These are phyloP conservation scores for Hyposmocoma kahamanoa DNA, from an alignment of 1,140 invertebrate genomes.

Conservation along the genomic window DNA sequence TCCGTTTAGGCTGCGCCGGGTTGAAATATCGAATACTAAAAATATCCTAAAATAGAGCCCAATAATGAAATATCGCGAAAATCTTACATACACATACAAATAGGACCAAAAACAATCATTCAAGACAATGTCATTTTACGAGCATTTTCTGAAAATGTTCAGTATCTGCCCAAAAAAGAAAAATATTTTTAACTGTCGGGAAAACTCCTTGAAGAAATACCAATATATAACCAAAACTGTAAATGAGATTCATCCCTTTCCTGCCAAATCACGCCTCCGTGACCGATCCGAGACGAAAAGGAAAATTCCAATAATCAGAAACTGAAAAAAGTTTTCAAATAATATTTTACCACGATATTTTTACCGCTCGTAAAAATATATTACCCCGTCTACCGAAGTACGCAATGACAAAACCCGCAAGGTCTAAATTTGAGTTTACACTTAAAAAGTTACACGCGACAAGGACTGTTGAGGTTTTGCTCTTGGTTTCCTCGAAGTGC, in stretches of 20 bases:
- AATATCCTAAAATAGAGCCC: no score
- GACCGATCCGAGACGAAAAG: conserved; percentile 18
- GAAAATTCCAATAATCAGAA: conserved; percentile 23
- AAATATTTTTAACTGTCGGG: no score
- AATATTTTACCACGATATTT: conserved; percentile 14
- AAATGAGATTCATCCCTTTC: conserved; percentile 15
- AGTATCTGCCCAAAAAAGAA: no score
- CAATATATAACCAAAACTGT: conserved; percentile 18
- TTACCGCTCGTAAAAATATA: neutral
- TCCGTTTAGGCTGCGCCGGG: no score
- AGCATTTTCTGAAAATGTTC: no score
- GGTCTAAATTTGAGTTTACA: neutral
- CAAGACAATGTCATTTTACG: no score
- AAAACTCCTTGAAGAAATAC: no score
- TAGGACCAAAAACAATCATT: no score
- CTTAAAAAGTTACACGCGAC: neutral
- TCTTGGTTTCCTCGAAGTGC: conserved; percentile 8
- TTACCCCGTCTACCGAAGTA: neutral
- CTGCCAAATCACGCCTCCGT: conserved; percentile 15
- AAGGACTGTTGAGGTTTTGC: conserved; percentile 10
- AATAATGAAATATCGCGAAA: no score
- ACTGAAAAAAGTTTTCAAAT: conserved; percentile 23
- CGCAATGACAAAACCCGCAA: neutral
- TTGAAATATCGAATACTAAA: no score
- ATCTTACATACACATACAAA: no score